phyloP scores from a whole-genome alignment of 2,888 invertebrate genomes.

The Mechanitis mazaeus region DNA sequence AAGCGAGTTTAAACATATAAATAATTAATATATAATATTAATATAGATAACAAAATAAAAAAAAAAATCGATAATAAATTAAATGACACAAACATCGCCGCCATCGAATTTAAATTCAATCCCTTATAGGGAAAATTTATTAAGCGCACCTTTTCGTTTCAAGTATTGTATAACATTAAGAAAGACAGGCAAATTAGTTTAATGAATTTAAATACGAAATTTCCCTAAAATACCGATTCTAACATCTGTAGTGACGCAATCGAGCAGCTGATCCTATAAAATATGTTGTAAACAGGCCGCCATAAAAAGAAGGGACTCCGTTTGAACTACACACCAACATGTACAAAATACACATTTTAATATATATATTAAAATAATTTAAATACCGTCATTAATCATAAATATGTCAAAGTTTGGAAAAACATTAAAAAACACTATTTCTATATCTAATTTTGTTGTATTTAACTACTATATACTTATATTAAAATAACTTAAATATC shows the following conservation, averaged over 20 bases:
- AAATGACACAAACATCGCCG: neutral
- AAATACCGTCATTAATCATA: too few relatives aligned
- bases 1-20: too few relatives aligned
- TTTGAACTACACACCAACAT: constrained; percentile 33
- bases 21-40: too few relatives aligned
- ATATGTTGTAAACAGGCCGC: constrained; percentile 55
- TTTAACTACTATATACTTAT: too few relatives aligned
- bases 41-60: too few relatives aligned
- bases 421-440: too few relatives aligned
- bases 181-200: constrained; percentile 18
- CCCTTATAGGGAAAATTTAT: constrained; percentile 16
- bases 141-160: constrained; percentile 15
- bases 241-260: constrained; percentile 54
- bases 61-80: too few relatives aligned
- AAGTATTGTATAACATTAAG: constrained; percentile 22
- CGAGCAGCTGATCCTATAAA: constrained; percentile 67
- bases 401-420: too few relatives aligned
- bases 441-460: too few relatives aligned
- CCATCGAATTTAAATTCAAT: constrained; percentile 17
- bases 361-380: too few relatives aligned
- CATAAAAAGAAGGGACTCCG: constrained; percentile 48
- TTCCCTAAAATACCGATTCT: constrained; percentile 38
- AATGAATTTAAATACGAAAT: constrained; percentile 32
- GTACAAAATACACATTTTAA: neutral
- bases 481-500: too few relatives aligned